Conservation (phyloP, 2,113 vertebrate genomes). For the Craseonycteris thonglongyai region DNA sequence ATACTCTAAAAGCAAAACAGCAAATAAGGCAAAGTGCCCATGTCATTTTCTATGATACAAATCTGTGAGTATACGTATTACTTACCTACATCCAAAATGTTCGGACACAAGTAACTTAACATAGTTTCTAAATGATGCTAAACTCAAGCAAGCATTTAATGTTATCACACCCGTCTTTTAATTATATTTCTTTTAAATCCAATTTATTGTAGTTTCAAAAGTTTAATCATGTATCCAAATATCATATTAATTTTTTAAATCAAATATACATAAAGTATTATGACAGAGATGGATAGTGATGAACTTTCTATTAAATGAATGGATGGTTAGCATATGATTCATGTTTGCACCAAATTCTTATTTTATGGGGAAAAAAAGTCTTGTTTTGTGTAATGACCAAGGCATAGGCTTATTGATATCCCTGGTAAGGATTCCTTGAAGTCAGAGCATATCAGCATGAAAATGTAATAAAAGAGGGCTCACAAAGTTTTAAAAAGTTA, state of each 20-base stretch:
- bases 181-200: neutral
- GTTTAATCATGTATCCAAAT: neutral
- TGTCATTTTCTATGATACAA: neutral
- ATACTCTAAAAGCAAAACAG: neutral
- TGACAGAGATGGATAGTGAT: neutral
- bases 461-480: conserved; percentile 61
- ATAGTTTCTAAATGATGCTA: neutral
- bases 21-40: neutral
- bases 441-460: conserved; percentile 20
- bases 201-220: neutral
- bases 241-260: conserved; percentile 14
- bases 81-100: neutral
- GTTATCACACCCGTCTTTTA: neutral
- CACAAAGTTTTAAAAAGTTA: conserved; percentile 51
- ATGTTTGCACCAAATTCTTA: neutral
- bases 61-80: neutral
- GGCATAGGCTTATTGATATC: neutral
- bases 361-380: neutral
- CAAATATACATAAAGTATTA: neutral
- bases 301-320: neutral
- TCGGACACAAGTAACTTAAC: neutral
- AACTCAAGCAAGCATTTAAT: neutral
- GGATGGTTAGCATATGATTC: neutral
- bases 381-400: conserved; percentile 44
- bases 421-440: conserved; percentile 22